These are phyloP conservation scores for Drosophila formosana DNA, from an alignment of 2,888 invertebrate species.

Conservation along the genomic window DNA sequence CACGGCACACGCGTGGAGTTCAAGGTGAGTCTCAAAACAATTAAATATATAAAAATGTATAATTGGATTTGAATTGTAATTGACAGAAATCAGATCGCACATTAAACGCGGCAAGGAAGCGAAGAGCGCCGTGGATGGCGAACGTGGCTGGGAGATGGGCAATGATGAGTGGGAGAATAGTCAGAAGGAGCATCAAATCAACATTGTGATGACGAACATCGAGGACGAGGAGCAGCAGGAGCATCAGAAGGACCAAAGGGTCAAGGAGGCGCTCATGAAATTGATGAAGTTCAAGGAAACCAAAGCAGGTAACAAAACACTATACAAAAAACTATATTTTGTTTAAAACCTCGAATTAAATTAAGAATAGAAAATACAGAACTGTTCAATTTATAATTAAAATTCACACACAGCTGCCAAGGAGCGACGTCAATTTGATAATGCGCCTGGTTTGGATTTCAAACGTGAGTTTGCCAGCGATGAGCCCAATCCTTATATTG, in stretches of 20 bases:
- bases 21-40: neutral
- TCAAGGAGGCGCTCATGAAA: slow-evolving; percentile 19
- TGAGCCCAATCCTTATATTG: slow-evolving; percentile 57
- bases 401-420: slow-evolving; percentile 5
- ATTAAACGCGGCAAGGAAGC: neutral
- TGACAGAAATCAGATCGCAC: neutral
- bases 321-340: too few relatives aligned
- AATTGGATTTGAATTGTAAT: neutral
- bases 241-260: neutral
- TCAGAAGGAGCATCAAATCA: neutral
- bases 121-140: neutral
- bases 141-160: too few relatives aligned
- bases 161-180: neutral
- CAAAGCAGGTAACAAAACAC: slow-evolving; percentile 1
- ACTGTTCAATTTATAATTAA: too few relatives aligned
- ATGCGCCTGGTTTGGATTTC: slow-evolving; percentile 30
- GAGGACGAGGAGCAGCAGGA: slow-evolving; percentile 22
- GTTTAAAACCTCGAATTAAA: too few relatives aligned
- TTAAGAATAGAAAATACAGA: too few relatives aligned
- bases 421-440: neutral
- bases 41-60: too few relatives aligned
- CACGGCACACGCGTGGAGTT: neutral
- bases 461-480: slow-evolving; percentile 55
- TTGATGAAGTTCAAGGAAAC: slow-evolving; percentile 13
- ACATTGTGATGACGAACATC: slow-evolving; percentile 25